Evolutionary conservation across 2,888 invertebrate species (phyloP).

Genomic region (Xanthia togata): DNA sequence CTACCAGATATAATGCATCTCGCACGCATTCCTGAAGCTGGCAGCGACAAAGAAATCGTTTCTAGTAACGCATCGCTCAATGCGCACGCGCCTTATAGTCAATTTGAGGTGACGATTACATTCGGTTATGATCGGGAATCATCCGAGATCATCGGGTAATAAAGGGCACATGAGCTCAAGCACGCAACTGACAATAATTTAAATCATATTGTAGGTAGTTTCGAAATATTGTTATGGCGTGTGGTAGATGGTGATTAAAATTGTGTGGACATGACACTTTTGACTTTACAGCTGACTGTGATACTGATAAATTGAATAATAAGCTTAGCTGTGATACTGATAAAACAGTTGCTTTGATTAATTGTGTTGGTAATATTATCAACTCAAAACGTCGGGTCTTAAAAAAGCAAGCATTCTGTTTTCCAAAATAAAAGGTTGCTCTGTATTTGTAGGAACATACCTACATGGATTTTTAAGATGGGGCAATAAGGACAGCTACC

Average conservation of each 20-base stretch:
- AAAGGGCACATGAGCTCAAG: slow-evolving; percentile 53
- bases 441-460: neutral
- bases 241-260: neutral
- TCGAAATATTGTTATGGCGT: neutral
- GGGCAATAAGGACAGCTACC: no score
- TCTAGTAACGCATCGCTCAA: slow-evolving; percentile 58
- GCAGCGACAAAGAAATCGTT: slow-evolving; percentile 64
- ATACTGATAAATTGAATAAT: no score
- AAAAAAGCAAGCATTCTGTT: no score
- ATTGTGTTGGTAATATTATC: neutral
- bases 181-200: slow-evolving; percentile 33
- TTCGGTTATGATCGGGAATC: slow-evolving; percentile 57
- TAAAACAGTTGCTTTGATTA: slow-evolving; percentile 1
- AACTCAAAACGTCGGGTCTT: no score
- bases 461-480: no score
- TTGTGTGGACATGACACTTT: slow-evolving; percentile 8
- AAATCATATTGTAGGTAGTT: slow-evolving; percentile 10
- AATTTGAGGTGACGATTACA: slow-evolving; percentile 69
- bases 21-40: slow-evolving; percentile 65
- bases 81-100: slow-evolving; percentile 61
- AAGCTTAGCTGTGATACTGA: neutral
- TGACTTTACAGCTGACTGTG: neutral
- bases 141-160: slow-evolving; percentile 50
- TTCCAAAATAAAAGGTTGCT: neutral
- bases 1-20: slow-evolving; percentile 67